Evolutionary conservation across 2,797 vertebrate species (phyloP), one percentile per base, ranked within the genome.

Genomic region (Danionella dracula): DNA sequence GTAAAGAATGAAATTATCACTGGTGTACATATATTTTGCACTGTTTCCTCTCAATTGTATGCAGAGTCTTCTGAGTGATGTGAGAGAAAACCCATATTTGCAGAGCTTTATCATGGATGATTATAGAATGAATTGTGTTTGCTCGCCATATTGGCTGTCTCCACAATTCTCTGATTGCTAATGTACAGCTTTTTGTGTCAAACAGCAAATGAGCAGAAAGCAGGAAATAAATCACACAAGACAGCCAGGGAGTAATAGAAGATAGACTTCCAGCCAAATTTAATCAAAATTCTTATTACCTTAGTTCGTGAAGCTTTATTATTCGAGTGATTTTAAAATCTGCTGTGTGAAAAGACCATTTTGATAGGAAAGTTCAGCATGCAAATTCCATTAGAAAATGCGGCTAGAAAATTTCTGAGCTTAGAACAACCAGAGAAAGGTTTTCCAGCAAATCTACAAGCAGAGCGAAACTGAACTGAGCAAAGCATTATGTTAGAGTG

Each of bases 231-330:
- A 66, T 55, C 51, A 46, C 13, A 54, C 63, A 10, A 32, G n/a
- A n/a, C 38, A 16, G 49, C 61, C 40, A 1, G 5, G 0, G 29
- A 34, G 38, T 66, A 55, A 66, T 38, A 11, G 51, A 15, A 66
- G 51, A 56, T 29, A 56, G 63, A 66, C 51, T 45, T 50, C 40
- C n/a, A 56, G 50, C 32, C 50, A 66, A 66, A 56, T 66, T 66
- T 51, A 66, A 66, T 66, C 63, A 66, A 66, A 66, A 66, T 46
- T 66, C 63, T 13, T 66, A 66, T 66, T 66, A 66, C 51, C 15
- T 56, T 46, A 66, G 29, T 66, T 55, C 41, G 32, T 56, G 31
- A 55, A 45, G 32, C 61, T 53, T 66, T 56, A 66, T 66, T 66
- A 66, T 66, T 66, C 51, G 15, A 37, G 51, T 46, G 29, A 56